Evolutionary conservation across 2,113 vertebrate species (phyloP).

Genomic region (Equus quagga): DNA sequence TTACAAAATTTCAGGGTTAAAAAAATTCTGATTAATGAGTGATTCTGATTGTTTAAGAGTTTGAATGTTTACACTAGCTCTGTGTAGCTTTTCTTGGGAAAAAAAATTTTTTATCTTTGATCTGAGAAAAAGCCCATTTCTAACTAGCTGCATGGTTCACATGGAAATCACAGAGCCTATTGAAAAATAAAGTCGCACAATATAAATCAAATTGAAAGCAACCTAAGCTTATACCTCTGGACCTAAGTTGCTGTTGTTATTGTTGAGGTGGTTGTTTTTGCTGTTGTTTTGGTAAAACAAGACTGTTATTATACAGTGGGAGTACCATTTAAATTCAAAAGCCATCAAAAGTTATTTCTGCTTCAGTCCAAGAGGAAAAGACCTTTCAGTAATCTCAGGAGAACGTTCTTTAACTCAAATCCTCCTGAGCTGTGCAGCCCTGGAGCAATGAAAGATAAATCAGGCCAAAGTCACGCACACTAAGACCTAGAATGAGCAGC

Average conservation of each 20-base stretch:
- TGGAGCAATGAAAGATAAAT: neutral
- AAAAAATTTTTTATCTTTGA: neutral
- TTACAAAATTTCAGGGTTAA: neutral
- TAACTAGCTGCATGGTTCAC: neutral
- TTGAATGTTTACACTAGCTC: neutral
- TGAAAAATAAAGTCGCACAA: neutral
- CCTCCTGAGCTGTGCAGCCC: neutral
- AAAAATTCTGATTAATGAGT: neutral
- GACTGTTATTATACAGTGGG: neutral
- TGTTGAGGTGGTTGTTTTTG: neutral
- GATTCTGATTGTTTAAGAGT: neutral
- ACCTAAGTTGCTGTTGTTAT: neutral
- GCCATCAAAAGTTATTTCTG: neutral
- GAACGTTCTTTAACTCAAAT: neutral
- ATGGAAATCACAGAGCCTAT: neutral
- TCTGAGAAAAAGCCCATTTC: neutral
- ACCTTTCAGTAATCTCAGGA: neutral
- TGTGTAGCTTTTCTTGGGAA: neutral
- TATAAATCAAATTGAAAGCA: neutral
- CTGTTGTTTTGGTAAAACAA: neutral
- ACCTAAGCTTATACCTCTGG: neutral
- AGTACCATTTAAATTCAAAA: neutral
- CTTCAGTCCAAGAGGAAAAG: conserved; percentile 1
- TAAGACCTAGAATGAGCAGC: neutral
- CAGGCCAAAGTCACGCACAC: neutral